Evolutionary conservation across 2,888 invertebrate species (phyloP), one percentile per base, ranked within the genome.

Genomic region (Chrysomela aeneicollis): DNA sequence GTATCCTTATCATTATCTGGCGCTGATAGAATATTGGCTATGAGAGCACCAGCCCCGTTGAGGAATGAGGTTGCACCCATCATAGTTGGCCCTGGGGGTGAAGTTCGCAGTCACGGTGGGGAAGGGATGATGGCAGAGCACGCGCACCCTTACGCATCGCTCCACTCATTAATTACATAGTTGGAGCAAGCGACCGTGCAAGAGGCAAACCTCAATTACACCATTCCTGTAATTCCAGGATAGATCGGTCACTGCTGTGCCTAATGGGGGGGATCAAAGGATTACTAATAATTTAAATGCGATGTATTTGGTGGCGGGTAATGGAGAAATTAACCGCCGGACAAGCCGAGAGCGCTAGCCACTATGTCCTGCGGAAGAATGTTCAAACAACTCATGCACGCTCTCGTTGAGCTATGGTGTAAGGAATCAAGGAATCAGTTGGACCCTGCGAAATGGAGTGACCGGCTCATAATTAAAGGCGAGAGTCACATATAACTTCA

Each of bases 171-270:
- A 77, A 77, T 77, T 77, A 76, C 73, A 73, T 73, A 73, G 71
- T 71, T 73, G 70, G 61, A 74, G 71, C 72, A 72, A 71, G 72
- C 71, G 66, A 68, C 70, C 73, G 72, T 70, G 73, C 70, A 77
- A 72, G 73, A 71, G 72, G 74, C 71, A 68, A 75, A 74, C 76
- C 75, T 75, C 76, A 76, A 77, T 77, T 77, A 77, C 75, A 77
- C 73, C 75, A 77, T 77, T 76, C 77, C 75, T 74, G 73, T 71
- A 76, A 77, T 75, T 75, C 75, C 74, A 71, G 67, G 66, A 69
- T 72, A 71, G 75, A 74, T 73, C 72, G 71, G 71, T 77, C 76
- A 61, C 57, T 61, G 58, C 49, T 58, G 61, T 58, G 46, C 61
- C 32, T 75, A 60, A 60, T 60, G 52, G 60, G 61, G n/a, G 51